These are phyloP conservation scores for Drosophila orena DNA, from an alignment of 1,140 invertebrate species.

Conservation along the genomic window DNA sequence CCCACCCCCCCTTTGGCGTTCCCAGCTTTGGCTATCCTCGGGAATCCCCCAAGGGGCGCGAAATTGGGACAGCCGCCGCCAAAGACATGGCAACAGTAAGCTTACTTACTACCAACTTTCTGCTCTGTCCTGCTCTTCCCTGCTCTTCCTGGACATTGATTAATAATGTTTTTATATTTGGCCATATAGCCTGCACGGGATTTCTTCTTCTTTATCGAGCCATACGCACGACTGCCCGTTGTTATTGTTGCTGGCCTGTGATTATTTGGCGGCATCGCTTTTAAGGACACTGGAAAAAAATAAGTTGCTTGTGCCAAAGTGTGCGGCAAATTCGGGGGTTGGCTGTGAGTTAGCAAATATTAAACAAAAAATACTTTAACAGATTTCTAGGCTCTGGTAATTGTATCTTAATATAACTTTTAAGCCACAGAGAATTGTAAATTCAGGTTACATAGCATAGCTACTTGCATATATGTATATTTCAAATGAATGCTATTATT, in stretches of 20 bases:
- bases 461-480: no score
- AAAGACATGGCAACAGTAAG: conserved; percentile 46
- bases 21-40: neutral
- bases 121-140: conserved; percentile 24
- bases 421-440: no score
- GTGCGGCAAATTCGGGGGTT: conserved; percentile 13
- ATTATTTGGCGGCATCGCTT: conserved; percentile 60
- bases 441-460: no score
- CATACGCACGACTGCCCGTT: conserved; percentile 65
- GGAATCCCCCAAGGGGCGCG: conserved; percentile 65
- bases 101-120: conserved; percentile 8
- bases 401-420: no score
- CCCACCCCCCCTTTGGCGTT: conserved; percentile 10
- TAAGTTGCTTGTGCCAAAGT: conserved; percentile 51
- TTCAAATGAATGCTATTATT: no score
- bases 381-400: no score
- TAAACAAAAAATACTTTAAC: no score
- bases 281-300: conserved; percentile 59
- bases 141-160: conserved; percentile 69
- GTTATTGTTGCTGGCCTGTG: conserved; percentile 48
- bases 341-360: no score
- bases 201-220: conserved; percentile 46
- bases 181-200: conserved; percentile 32
- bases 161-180: conserved; percentile 79
- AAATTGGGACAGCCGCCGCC: conserved; percentile 57